Conservation (phyloP, 2,797 vertebrate species). For the Neomorphus geoffroyi region DNA sequence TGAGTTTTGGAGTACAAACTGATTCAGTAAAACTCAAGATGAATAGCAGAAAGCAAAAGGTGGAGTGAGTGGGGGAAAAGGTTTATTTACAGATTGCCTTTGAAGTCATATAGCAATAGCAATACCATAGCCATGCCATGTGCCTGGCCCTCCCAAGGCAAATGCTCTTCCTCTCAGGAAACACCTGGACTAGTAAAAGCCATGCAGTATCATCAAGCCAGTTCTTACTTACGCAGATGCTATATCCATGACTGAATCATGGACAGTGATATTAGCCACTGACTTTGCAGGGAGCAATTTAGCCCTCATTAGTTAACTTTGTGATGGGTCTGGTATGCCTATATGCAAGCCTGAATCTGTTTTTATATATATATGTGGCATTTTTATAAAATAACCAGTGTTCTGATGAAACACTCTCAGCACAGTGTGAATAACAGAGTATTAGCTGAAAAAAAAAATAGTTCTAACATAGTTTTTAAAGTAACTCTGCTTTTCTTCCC, state of each 20-base stretch:
- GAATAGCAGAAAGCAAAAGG: background rate
- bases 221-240: background rate
- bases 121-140: background rate
- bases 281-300: background rate
- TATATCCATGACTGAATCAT: background rate
- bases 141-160: background rate
- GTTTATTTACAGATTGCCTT: background rate
- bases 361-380: background rate
- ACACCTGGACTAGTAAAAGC: background rate
- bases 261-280: background rate
- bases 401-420: background rate
- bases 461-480: background rate
- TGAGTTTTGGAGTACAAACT: background rate
- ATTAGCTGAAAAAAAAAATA: background rate
- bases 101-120: background rate
- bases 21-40: background rate
- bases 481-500: background rate
- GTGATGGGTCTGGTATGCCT: background rate
- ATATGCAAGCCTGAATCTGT: background rate
- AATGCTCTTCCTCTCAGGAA: slow-evolving; percentile 20
- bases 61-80: background rate
- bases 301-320: background rate
- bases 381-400: background rate
- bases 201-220: accelerated
- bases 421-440: background rate